phyloP scores from a whole-genome alignment of 2,797 vertebrate species.

The Fistularia tabacaria region DNA sequence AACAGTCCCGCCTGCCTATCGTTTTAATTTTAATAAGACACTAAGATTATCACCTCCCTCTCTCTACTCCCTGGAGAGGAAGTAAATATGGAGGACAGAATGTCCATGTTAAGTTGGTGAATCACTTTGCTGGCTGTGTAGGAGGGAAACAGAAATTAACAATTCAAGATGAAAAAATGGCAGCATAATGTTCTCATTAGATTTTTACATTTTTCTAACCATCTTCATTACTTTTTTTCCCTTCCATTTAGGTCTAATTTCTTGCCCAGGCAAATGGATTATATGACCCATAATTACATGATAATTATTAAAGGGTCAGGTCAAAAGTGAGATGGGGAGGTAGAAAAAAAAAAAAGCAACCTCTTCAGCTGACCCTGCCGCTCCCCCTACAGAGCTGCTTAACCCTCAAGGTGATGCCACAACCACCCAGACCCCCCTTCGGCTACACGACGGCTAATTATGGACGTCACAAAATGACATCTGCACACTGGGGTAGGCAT shows the following conservation, averaged over 20 bases:
- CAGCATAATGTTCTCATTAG: conserved; percentile 1
- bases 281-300: conserved; percentile 28
- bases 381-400: conserved; percentile 24
- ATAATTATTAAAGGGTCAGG: conserved; percentile 21
- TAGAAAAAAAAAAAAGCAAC: background rate
- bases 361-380: conserved; percentile 33
- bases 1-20: conserved; percentile 62
- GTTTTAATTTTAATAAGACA: conserved; percentile 72
- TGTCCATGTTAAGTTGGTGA: conserved; percentile 10
- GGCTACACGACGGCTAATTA: conserved; percentile 51
- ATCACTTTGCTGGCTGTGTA: background rate
- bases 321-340: conserved; percentile 13
- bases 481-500: conserved; percentile 21
- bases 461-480: conserved; percentile 39
- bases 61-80: conserved; percentile 38
- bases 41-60: conserved; percentile 59
- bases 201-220: conserved; percentile 6
- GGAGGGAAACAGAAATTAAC: too few species aligned
- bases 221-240: conserved; percentile 1
- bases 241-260: conserved; percentile 17
- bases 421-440: conserved; percentile 1
- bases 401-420: conserved; percentile 35
- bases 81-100: conserved; percentile 41
- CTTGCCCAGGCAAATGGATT: conserved; percentile 10
- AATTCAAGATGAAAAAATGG: too few species aligned